These are phyloP conservation scores for Melangyna quadrimaculata DNA, from an alignment of 2,888 invertebrate genomes.

Conservation along the genomic window DNA sequence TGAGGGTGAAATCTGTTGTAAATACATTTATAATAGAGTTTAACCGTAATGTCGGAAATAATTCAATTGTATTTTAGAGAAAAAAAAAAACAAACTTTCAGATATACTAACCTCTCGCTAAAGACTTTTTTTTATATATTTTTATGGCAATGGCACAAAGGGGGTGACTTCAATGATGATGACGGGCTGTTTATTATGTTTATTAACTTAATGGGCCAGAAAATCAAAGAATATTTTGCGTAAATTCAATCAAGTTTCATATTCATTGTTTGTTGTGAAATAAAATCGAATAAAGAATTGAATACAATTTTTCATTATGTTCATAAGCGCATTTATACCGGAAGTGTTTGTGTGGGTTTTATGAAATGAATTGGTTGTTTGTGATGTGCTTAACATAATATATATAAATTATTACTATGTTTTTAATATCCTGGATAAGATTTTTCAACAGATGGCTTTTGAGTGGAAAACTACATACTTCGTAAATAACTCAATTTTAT, in stretches of 20 bases:
- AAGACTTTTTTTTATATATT: not conserved
- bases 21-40: conserved; percentile 68
- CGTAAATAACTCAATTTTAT: no score
- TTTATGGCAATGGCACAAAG: not conserved
- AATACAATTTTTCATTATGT: not conserved
- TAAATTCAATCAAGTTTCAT: conserved; percentile 45
- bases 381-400: not conserved
- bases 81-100: conserved; percentile 7
- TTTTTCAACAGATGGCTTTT: not conserved
- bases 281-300: conserved; percentile 14
- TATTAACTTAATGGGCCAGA: conserved; percentile 58
- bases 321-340: not conserved
- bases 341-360: not conserved
- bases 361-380: not conserved
- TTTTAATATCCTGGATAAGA: not conserved
- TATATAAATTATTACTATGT: not conserved
- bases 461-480: no score
- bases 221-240: conserved; percentile 65
- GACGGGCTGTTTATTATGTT: conserved; percentile 63
- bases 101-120: not conserved
- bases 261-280: conserved; percentile 10
- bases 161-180: conserved; percentile 14
- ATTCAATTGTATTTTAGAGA: conserved; percentile 63
- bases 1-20: conserved; percentile 59
- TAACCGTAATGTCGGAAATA: conserved; percentile 65